Conservation (phyloP, 2,888 invertebrate species). For the Notocelia uddmanniana region DNA sequence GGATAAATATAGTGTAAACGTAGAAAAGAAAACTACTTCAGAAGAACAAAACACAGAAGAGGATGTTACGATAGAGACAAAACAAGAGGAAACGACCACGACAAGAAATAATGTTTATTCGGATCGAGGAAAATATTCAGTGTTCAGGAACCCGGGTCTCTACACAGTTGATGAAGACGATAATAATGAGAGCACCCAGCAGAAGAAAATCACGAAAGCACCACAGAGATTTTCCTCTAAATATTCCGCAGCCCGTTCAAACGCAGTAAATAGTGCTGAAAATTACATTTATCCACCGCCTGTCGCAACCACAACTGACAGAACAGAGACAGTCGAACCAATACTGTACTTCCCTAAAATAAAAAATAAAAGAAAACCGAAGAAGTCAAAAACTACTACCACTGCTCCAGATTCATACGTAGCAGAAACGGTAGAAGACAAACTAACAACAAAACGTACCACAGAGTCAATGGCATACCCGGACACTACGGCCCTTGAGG, state of each 20-base stretch:
- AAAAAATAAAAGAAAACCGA: slow-evolving; percentile 63
- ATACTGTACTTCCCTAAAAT: slow-evolving; percentile 73
- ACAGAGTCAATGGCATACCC: neutral
- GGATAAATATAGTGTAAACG: slow-evolving; percentile 66
- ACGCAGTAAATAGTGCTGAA: slow-evolving; percentile 16
- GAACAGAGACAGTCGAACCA: slow-evolving; percentile 67
- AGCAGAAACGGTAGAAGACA: slow-evolving; percentile 54
- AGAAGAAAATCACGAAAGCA: slow-evolving; percentile 29
- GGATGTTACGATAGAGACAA: neutral
- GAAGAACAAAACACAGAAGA: slow-evolving; percentile 40
- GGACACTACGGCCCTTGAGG: slow-evolving; percentile 4
- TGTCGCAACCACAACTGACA: slow-evolving; percentile 48
- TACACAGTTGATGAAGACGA: slow-evolving; percentile 68
- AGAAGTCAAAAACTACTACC: slow-evolving; percentile 55
- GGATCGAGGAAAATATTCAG: slow-evolving; percentile 67
- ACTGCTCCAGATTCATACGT: slow-evolving; percentile 55
- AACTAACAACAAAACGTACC: slow-evolving; percentile 15
- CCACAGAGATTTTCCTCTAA: slow-evolving; percentile 32
- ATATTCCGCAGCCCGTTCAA: slow-evolving; percentile 33
- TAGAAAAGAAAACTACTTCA: slow-evolving; percentile 50
- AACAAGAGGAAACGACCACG: slow-evolving; percentile 44
- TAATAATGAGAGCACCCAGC: slow-evolving; percentile 49
- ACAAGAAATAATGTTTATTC: slow-evolving; percentile 45
- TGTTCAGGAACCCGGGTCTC: slow-evolving; percentile 72
- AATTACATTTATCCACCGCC: slow-evolving; percentile 47